These are phyloP conservation scores for Trachelus troglodyta DNA, from an alignment of 2,888 invertebrate species.

Conservation along the genomic window DNA sequence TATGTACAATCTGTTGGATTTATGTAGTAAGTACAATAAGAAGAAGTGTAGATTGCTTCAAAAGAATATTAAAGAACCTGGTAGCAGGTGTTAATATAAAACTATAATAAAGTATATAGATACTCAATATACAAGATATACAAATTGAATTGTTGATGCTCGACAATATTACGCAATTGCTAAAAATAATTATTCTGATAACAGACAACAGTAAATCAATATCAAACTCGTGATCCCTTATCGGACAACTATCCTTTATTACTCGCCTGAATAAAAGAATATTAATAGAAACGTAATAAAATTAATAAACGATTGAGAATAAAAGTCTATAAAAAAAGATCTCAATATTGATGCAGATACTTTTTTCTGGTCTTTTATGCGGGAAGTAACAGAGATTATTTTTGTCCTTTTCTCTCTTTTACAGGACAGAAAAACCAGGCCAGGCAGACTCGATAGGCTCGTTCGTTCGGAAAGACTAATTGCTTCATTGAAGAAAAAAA, in stretches of 20 bases:
- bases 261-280: neutral
- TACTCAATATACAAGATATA: neutral
- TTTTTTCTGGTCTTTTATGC: neutral
- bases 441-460: neutral
- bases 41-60: neutral
- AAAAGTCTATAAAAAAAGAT: neutral
- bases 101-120: neutral
- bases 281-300: neutral
- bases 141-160: neutral
- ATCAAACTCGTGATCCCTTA: neutral
- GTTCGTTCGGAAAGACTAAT: neutral
- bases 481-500: neutral
- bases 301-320: neutral
- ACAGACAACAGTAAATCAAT: neutral
- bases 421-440: neutral
- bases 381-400: neutral
- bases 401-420: neutral
- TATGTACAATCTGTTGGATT: constrained; percentile 81
- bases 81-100: neutral
- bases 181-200: neutral
- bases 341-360: neutral
- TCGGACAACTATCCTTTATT: neutral
- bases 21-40: neutral
- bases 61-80: neutral
- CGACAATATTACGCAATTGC: neutral